These are phyloP conservation scores for Sarcophaga subvicina DNA, from an alignment of 2,888 invertebrate species.

Conservation along the genomic window DNA sequence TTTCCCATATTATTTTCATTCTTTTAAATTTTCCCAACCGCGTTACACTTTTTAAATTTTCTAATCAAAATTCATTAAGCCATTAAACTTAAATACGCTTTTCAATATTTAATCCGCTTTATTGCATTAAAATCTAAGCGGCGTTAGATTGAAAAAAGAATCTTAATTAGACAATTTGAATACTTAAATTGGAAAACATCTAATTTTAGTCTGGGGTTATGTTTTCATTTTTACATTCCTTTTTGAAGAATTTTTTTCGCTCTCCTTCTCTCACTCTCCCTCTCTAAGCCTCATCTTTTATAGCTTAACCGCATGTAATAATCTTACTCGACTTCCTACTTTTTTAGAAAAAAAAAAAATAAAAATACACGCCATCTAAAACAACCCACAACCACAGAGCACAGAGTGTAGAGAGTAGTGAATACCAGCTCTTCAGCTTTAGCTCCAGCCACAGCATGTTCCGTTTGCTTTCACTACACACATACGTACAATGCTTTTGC, in stretches of 20 bases:
- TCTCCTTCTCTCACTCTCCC: neutral
- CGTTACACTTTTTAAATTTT: neutral
- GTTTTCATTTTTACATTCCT: neutral
- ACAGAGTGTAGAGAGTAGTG: neutral
- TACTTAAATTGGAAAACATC: slow-evolving; percentile 34
- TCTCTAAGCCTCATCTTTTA: neutral
- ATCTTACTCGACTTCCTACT: slow-evolving; percentile 69
- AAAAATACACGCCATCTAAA: slow-evolving; percentile 42
- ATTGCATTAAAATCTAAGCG: slow-evolving; percentile 42
- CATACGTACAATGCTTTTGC: neutral
- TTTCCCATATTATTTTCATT: neutral
- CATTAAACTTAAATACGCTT: slow-evolving; percentile 21
- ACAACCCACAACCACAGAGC: slow-evolving; percentile 46
- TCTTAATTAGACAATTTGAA: slow-evolving; percentile 70
- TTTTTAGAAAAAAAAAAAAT: neutral
- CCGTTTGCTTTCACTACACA: neutral
- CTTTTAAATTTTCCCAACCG: neutral
- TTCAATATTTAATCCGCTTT: slow-evolving; percentile 48
- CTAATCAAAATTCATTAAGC: slow-evolving; percentile 19
- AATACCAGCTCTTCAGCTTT: slow-evolving; percentile 4
- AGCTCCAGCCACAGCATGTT: slow-evolving; percentile 16
- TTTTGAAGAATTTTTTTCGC: neutral
- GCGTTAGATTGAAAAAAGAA: slow-evolving; percentile 12
- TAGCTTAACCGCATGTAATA: slow-evolving; percentile 78
- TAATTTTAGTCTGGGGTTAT: slow-evolving; percentile 32